Evolutionary conservation across 2,113 vertebrate genomes (phyloP), one percentile per base, ranked within the genome.

Genomic region (Oreochromis tanganicae): DNA sequence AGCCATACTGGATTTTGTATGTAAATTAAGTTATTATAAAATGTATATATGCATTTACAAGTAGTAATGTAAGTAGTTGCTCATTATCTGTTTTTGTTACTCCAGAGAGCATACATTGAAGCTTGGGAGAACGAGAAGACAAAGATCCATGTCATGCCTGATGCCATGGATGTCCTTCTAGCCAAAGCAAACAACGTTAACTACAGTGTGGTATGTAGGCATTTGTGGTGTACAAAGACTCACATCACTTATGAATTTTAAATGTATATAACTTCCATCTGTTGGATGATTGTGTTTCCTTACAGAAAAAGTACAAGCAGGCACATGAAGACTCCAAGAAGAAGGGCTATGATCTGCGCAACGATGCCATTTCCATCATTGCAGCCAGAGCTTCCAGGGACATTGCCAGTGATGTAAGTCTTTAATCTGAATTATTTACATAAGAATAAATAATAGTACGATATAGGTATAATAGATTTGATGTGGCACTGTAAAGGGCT

Each of bases 221-320:
- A 54, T 27, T 21, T 89, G n/a, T 79, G 7, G 85, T 81, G 48
- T 52, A 52, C 4, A 52, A 52, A 48, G 14, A 48, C 16, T 48
- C 46, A 48, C 46, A 17, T 48, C 16, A 19, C 17, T 52, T 52
- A 3, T 52, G 1, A 4, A 52, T 52, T 52, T 52, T 52, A 19
- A 52, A 52, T 52, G 50, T 19, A 52, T 52, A 19, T 52, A 9
- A 52, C 50, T 19, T 52, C 17, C 17, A 52, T 52, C 17, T 52
- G 50, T 52, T 52, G 50, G 50, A 52, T 52, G 7, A 52, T 52
- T 52, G 50, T 52, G 17, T 52, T 52, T 52, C 89, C 13, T 73
- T 89, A 84, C 90, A 99, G 98, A 99, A 98, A 97, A 87, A 93
- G 34, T 99, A 99, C 95, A 98, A 93, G 87, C 96, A 97, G 89